Evolutionary conservation across 30 jellyfish, hydroid and myxozoan genomes (phyloP), one percentile per base, ranked within the genome.

Genomic region (Pseudorhiza aurosa): DNA sequence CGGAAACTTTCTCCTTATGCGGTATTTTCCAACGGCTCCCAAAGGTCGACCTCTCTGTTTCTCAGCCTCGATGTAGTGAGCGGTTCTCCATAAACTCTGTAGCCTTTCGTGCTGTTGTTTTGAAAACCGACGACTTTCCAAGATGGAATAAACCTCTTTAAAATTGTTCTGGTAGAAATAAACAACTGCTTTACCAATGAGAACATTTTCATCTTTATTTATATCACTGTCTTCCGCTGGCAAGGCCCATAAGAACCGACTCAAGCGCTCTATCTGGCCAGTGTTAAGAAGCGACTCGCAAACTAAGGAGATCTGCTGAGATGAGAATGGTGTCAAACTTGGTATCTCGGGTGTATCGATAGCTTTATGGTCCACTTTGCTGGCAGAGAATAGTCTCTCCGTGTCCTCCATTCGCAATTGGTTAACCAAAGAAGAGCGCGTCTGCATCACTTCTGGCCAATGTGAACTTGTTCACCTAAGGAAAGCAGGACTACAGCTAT

Each of bases 1-100:
- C 33, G 98, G 98, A 75, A 39, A 85, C 84, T 86, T 93, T 47
- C 95, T 69, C 49, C 98, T 73, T 26, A 93, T 80, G 68, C 98
- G 93, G 76, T 84, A 93, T 65, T 87, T 87, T 49, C 95, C 98
- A 25, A 93, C 98, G 19, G 97, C 94, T 9, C 97, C 97, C 33
- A 93, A 82, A 57, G 91, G 87, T 24, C 92, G 55, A 18, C 96
- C 96, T 49, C 95, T 57, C 75, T 85, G 88, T 58, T 70, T 65
- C 53, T 93, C 98, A 7, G 96, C 96, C 73, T 93, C 96, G 32
- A 84, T 93, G 89, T 93, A 93, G 47, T 74, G 96, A 8, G 97
- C 96, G 0, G 89, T 85, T 11, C 96, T 32, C 98, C 98, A 93
- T 14, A 93, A 58, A 30, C 75, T 57, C 50, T 93, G 98, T 76